Evolutionary conservation across 2,888 invertebrate genomes (phyloP), one percentile per base, ranked within the genome.

Genomic region (Ennomos erosarius): DNA sequence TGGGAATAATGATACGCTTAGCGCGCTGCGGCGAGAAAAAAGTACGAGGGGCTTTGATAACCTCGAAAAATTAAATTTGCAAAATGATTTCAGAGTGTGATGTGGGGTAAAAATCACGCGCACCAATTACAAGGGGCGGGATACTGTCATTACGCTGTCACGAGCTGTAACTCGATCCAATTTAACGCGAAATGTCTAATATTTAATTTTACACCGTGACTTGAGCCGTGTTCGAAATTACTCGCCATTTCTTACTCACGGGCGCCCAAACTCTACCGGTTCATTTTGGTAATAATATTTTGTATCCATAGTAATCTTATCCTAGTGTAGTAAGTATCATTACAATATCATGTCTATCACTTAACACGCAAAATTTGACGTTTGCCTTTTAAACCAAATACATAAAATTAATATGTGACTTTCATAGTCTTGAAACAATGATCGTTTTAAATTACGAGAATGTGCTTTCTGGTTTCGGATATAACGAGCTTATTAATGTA

Each of bases 81-180:
- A 84, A 87, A 88, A 85, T 86, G 79, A 81, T 84, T 87, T 82
- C 71, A 73, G 82, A 81, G 87, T 87, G 87, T 83, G 82, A 88
- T 87, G 84, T 85, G 76, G 83, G 81, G 88, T 88, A 82, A 85
- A 73, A 88, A 87, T 88, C 85, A 80, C 78, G 78, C 75, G 75
- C 70, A 68, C 70, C 80, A 82, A 87, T 87, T 88, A 85, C 81
- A 77, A 75, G 81, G 79, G 88, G 88, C 86, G 88, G 77, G 76
- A 67, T 45, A 70, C 82, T 88, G 86, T 89, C 87, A 89, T 89
- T 88, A 89, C 79, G 69, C 77, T 78, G 85, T 85, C 86, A 76
- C 84, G 81, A 87, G 87, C 74, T 64, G 68, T 68, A 75, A 65
- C 68, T 63, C 63, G 67, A 64, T 65, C 66, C 64, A 70, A 68